Percentiles rank a stretch among this genome's conserved stretches.
Conservation (phyloP, 2,888 invertebrate genomes). For the Aquatica leii region DNA sequence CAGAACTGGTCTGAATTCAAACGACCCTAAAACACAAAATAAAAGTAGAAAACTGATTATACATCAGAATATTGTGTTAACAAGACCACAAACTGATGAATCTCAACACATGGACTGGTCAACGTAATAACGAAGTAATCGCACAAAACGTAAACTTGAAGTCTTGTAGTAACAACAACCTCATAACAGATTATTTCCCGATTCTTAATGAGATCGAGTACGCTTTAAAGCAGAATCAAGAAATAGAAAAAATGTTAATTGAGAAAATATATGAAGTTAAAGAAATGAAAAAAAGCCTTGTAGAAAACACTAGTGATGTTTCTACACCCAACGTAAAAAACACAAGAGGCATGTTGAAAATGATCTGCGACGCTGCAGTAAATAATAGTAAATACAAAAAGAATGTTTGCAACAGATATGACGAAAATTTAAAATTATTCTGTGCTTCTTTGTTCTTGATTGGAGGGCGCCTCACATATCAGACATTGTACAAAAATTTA, state of each 20-base stretch:
- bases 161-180: neutral
- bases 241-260: no score
- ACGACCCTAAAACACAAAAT: no score
- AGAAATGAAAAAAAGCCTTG: neutral
- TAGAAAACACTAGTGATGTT: neutral
- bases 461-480: neutral
- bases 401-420: neutral
- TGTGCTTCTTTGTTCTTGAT: neutral
- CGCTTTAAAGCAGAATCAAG: no score
- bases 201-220: no score
- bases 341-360: no score
- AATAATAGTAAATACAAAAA: neutral
- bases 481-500: neutral
- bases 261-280: neutral
- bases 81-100: no score
- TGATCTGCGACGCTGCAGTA: no score
- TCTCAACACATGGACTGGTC: no score
- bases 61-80: no score
- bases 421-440: neutral
- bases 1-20: no score
- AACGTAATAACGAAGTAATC: neutral
- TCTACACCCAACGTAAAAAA: neutral
- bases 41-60: no score
- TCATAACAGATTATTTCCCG: no score
- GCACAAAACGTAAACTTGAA: slow-evolving; percentile 1